Percentiles rank a stretch among this genome's conserved stretches.
phyloP scores from a whole-genome alignment of 2,113 vertebrate species.

The Channa argus region DNA sequence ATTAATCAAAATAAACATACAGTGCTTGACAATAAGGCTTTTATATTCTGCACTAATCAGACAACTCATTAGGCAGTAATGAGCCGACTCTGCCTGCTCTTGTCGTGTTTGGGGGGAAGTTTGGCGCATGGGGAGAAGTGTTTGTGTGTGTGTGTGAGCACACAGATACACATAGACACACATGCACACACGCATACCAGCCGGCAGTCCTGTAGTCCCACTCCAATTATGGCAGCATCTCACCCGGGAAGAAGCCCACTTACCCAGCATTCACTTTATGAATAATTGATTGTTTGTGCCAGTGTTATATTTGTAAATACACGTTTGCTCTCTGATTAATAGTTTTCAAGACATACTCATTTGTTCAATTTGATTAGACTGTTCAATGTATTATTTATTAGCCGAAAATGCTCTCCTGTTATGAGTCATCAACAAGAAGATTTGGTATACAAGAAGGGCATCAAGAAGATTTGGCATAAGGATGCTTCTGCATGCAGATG shows the following conservation, averaged over 20 bases:
- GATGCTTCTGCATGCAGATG: conserved; percentile 50
- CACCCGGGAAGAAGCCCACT: conserved; percentile 82
- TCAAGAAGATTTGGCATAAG: conserved; percentile 63
- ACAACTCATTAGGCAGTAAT: conserved; percentile 84
- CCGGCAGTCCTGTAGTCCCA: conserved; percentile 74
- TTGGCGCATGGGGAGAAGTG: conserved; percentile 66
- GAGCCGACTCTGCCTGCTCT: conserved; percentile 75
- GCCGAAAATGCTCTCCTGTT: conserved; percentile 63
- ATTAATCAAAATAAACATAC: conserved; percentile 84
- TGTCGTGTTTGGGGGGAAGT: conserved; percentile 73
- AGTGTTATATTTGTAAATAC: conserved; percentile 81
- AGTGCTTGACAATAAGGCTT: conserved; percentile 76
- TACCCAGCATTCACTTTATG: conserved; percentile 76
- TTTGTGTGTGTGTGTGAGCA: conserved; percentile 34
- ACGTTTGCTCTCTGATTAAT: conserved; percentile 79
- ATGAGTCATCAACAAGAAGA: conserved; percentile 63
- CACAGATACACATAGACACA: conserved; percentile 39
- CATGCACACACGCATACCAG: conserved; percentile 35
- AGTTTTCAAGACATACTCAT: conserved; percentile 81
- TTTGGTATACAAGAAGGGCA: conserved; percentile 58
- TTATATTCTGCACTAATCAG: conserved; percentile 81
- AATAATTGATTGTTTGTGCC: conserved; percentile 85
- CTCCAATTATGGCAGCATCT: conserved; percentile 83
- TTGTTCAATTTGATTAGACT: conserved; percentile 82
- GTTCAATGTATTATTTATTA: conserved; percentile 81